Evolutionary conservation across 2,113 vertebrate genomes (phyloP), one percentile per base, ranked within the genome.

Genomic region (Halcyon senegalensis): DNA sequence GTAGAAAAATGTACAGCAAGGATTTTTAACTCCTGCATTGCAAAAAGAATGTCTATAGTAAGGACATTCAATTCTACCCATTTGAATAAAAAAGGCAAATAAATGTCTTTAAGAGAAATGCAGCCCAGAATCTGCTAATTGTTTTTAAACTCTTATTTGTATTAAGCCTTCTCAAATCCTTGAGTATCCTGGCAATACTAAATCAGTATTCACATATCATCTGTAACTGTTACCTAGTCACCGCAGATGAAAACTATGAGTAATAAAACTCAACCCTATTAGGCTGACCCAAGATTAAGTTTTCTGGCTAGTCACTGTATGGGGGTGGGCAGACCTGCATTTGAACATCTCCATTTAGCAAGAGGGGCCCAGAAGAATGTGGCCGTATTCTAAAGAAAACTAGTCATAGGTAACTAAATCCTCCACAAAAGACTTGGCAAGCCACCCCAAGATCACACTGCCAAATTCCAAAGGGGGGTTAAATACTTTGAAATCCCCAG

Each of bases 331-430:
- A 56, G 75, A 93, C 86, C 79, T 28, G 59, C 8, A 35, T 81
- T 72, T 90, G 41, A 75, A 90, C 81, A 87, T 91, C 92, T 97
- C 69, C 84, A 88, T 96, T 96, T 83, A 95, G 85, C 63, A 77
- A 86, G 12, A 93, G 76, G 39, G 66, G 30, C 64, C 68, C 63
- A 77, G 72, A 91, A 88, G 69, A 82, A 92, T 30, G 78, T 79
- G 59, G 31, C 87, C 89, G 48, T 87, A 67, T 69, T 90, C 91
- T 95, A 96, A 96, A 97, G 74, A 91, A 87, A 95, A 89, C 78
- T 89, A 95, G 48, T 77, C 75, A 95, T 76, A 59, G 80, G 87
- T 94, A 84, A 96, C 92, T 90, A 60, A 84, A 90, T 60, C 64
- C 44, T 7, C 68, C 62, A 96, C 85, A 95, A 94, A 92, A 95